A percentile compares a stretch with the other conserved stretches of the same genome.
These are phyloP conservation scores for Lypha dubia DNA, from an alignment of 2,888 invertebrate species.

Conservation along the genomic window DNA sequence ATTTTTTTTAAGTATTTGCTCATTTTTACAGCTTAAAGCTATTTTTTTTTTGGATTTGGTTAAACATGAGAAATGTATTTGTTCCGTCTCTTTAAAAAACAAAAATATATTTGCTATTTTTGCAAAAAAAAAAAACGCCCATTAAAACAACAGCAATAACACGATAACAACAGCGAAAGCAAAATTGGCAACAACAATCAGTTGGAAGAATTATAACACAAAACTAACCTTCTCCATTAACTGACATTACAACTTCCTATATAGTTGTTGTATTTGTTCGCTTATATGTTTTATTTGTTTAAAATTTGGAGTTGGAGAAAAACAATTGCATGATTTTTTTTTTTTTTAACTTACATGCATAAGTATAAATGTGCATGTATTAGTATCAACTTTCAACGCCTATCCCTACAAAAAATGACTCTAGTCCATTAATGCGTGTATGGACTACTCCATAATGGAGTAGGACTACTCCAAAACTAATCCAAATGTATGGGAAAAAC, in stretches of 20 bases:
- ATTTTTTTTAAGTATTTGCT: no score
- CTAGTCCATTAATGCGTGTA: no score
- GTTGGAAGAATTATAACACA: constrained; percentile 59
- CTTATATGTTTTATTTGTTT: constrained; percentile 34
- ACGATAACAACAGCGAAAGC: constrained; percentile 1
- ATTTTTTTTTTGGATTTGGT: neutral
- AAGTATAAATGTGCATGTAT: no score
- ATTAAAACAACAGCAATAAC: constrained; percentile 3
- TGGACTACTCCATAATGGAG: no score
- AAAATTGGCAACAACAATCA: constrained; percentile 33
- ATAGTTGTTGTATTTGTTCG: constrained; percentile 57
- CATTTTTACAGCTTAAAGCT: no score
- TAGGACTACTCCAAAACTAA: no score
- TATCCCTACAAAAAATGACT: no score
- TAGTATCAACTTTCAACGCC: no score
- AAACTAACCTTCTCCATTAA: constrained; percentile 73
- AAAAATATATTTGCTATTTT: neutral
- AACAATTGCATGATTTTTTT: constrained; percentile 36
- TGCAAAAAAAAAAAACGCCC: constrained; percentile 1
- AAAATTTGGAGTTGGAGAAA: constrained; percentile 30
- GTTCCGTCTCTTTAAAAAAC: neutral
- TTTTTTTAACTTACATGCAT: no score
- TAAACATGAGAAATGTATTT: neutral
- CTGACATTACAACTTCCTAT: constrained; percentile 74
- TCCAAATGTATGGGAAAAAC: no score